Percentiles rank a stretch among this genome's conserved stretches.
Evolutionary conservation across 2,113 vertebrate species (phyloP).

Genomic region (Dolichallabes microphthalmus): DNA sequence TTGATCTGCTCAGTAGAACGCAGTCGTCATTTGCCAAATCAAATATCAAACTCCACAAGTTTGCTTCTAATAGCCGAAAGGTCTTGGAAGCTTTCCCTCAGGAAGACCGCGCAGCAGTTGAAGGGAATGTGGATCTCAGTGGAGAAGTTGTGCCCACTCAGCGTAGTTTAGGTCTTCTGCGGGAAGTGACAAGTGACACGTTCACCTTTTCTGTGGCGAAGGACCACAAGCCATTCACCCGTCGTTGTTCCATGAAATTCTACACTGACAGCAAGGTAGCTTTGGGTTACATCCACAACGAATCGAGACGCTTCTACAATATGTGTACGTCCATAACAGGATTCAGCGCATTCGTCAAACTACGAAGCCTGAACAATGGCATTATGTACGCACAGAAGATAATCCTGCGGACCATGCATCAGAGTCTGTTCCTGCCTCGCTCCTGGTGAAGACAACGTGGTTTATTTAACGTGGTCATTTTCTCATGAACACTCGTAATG

Average conservation of each 20-base stretch:
- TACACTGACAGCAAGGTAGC: constrained; percentile 3
- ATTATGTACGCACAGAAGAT: no score
- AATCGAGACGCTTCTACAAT: not conserved
- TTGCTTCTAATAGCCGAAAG: no score
- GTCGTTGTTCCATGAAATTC: not conserved
- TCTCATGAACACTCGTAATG: no score
- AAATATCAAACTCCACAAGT: no score
- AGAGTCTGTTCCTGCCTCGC: no score
- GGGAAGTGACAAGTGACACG: not conserved
- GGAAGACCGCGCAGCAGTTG: not conserved
- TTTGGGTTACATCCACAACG: not conserved
- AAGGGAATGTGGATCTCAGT: not conserved
- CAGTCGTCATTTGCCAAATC: no score
- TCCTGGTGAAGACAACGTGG: no score
- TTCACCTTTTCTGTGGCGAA: constrained; percentile 26
- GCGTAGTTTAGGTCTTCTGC: constrained; percentile 16
- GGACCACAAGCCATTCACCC: constrained; percentile 10
- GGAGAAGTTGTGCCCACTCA: not conserved
- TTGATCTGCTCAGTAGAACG: no score
- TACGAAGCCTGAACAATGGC: no score
- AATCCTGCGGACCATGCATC: no score
- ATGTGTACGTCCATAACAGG: not conserved
- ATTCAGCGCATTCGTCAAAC: not conserved
- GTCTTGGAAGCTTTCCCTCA: no score
- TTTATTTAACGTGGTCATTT: no score